Conservation (phyloP, 2,797 vertebrate genomes). For the Myripristis jacobus region DNA sequence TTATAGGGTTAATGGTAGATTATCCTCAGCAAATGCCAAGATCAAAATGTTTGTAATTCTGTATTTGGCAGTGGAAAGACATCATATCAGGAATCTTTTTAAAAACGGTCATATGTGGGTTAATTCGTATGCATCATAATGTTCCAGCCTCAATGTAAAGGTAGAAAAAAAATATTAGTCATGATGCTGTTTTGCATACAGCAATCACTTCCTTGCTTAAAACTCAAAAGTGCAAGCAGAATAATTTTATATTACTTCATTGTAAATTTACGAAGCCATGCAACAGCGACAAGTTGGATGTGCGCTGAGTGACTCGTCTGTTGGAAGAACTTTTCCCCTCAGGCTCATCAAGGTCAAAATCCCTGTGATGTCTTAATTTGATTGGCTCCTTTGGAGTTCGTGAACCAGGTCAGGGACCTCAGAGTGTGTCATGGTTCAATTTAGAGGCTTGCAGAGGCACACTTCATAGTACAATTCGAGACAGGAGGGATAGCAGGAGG, state of each 20-base stretch:
- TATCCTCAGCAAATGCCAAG: conserved; percentile 22
- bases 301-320: conserved; percentile 13
- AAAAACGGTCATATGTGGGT: conserved; percentile 3
- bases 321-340: conserved; percentile 60
- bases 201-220: not conserved
- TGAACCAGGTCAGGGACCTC: conserved; percentile 75
- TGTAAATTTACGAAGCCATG: conserved; percentile 42
- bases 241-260: conserved; percentile 14
- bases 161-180: not conserved
- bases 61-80: conserved; percentile 16
- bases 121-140: conserved; percentile 21
- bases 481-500: conserved; percentile 37
- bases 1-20: conserved; percentile 22
- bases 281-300: conserved; percentile 36
- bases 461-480: conserved; percentile 40
- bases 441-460: conserved; percentile 63
- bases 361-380: conserved; percentile 61
- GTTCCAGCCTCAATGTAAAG: conserved; percentile 4
- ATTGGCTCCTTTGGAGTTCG: conserved; percentile 71
- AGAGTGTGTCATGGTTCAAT: conserved; percentile 72
- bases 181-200: not conserved
- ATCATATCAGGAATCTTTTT: conserved; percentile 16
- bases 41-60: conserved; percentile 23
- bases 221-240: not conserved
- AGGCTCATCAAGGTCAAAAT: conserved; percentile 76